Evolutionary conservation across 92 coral and sea anemone genomes (phyloP).

Genomic region (Galaxea fascicularis): DNA sequence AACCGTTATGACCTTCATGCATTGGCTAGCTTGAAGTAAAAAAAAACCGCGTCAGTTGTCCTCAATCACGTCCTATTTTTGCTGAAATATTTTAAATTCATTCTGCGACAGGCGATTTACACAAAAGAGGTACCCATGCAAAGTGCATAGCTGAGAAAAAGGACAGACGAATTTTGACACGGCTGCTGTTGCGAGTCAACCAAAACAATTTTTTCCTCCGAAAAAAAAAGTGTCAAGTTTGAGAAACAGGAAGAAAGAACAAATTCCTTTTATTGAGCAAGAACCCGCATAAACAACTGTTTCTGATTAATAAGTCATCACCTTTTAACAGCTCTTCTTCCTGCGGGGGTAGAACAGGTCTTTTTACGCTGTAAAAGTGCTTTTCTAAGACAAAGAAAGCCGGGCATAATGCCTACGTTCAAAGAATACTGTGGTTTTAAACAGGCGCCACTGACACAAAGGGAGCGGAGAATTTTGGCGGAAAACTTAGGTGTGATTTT

Average conservation of each 20-base stretch:
- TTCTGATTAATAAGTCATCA: slow-evolving; percentile 2
- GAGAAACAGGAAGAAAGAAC: background rate
- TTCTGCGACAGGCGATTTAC: too few species aligned
- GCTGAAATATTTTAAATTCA: too few species aligned
- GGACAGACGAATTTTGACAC: too few species aligned
- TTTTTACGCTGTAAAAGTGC: slow-evolving; percentile 1
- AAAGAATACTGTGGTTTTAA: background rate
- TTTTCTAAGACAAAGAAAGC: slow-evolving; percentile 1
- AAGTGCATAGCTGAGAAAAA: too few species aligned
- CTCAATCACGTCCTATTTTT: too few species aligned
- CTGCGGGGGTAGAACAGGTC: background rate
- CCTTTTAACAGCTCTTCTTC: slow-evolving; percentile 7
- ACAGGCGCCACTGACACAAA: background rate
- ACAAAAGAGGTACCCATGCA: too few species aligned
- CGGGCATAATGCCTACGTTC: background rate
- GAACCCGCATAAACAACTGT: background rate
- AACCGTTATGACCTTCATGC: too few species aligned
- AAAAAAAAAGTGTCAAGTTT: background rate
- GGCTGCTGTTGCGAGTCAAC: background rate
- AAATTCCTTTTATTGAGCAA: too few species aligned
- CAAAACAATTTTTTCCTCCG: background rate
- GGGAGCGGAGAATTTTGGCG: background rate
- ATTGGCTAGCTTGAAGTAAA: too few species aligned
- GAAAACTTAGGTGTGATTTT: background rate
- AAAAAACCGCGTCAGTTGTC: too few species aligned